phyloP scores from a whole-genome alignment of 2,888 invertebrate genomes.

The Acleris sparsana region DNA sequence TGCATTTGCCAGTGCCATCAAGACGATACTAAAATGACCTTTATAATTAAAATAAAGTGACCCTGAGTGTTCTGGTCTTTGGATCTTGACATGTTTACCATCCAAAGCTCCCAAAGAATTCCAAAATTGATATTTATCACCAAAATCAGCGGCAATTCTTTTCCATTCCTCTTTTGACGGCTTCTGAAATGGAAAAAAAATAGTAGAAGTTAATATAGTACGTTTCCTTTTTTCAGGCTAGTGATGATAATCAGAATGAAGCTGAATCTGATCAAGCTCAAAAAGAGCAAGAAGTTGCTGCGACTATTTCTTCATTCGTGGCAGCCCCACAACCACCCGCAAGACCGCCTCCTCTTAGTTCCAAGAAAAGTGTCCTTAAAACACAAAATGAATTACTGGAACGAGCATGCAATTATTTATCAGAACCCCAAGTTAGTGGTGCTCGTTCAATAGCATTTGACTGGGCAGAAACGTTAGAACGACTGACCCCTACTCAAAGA shows the following conservation, averaged over 20 bases:
- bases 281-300: slow-evolving; percentile 20
- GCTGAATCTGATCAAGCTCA: slow-evolving; percentile 6
- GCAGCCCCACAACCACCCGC: slow-evolving; percentile 15
- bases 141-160: slow-evolving; percentile 26
- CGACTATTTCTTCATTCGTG: slow-evolving; percentile 19
- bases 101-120: slow-evolving; percentile 33
- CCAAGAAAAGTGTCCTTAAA: slow-evolving; percentile 20
- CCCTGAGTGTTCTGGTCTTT: slow-evolving; percentile 13
- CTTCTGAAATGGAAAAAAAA: slow-evolving; percentile 28
- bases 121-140: slow-evolving; percentile 33
- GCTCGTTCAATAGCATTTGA: slow-evolving; percentile 2
- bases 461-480: slow-evolving; percentile 42
- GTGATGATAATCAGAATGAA: slow-evolving; percentile 19
- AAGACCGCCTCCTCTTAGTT: slow-evolving; percentile 20
- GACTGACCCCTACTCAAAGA: slow-evolving; percentile 41
- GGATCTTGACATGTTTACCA: slow-evolving; percentile 21
- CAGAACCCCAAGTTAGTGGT: slow-evolving; percentile 31
- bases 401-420: slow-evolving; percentile 35
- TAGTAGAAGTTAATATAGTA: slow-evolving; percentile 17
- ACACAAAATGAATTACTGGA: slow-evolving; percentile 33
- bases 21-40: slow-evolving; percentile 17
- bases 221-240: slow-evolving; percentile 15
- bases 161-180: slow-evolving; percentile 31
- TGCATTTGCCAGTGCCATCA: slow-evolving; percentile 26
- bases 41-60: slow-evolving; percentile 22